A percentile compares a stretch with the other conserved stretches of the same genome.
Evolutionary conservation across 2,888 invertebrate species (phyloP).

Genomic region (Galerucella nymphaeae): DNA sequence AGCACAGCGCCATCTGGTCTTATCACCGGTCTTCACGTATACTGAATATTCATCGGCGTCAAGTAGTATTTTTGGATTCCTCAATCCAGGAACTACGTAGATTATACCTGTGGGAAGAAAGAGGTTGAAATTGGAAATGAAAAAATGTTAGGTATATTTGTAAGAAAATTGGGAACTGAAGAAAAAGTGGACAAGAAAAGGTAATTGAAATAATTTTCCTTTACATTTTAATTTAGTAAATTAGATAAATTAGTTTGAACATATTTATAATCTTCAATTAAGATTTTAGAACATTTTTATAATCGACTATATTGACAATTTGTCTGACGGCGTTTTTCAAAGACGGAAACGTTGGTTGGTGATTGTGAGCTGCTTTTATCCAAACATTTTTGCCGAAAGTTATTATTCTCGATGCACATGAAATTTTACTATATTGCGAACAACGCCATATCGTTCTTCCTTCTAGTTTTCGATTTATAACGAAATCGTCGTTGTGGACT

Average conservation of each 20-base stretch:
- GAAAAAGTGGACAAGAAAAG: no score
- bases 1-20: constrained; percentile 53
- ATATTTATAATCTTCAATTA: neutral
- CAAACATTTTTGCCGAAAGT: constrained; percentile 44
- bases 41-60: constrained; percentile 50
- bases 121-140: constrained; percentile 1
- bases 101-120: constrained; percentile 45
- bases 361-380: constrained; percentile 39
- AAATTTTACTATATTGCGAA: constrained; percentile 45
- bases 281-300: neutral
- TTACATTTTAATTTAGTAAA: no score
- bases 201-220: no score
- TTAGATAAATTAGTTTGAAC: no score
- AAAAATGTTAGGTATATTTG: neutral
- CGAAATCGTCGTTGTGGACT: constrained; percentile 44
- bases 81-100: constrained; percentile 43
- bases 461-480: constrained; percentile 44
- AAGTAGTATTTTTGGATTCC: constrained; percentile 51
- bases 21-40: constrained; percentile 45
- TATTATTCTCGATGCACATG: constrained; percentile 47
- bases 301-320: constrained; percentile 29
- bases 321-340: constrained; percentile 35
- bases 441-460: constrained; percentile 50
- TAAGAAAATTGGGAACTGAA: no score
- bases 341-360: constrained; percentile 32